Percentiles rank a stretch among this genome's conserved stretches.
Conservation (phyloP, 2,888 invertebrate genomes). For the Mystacides longicornis region DNA sequence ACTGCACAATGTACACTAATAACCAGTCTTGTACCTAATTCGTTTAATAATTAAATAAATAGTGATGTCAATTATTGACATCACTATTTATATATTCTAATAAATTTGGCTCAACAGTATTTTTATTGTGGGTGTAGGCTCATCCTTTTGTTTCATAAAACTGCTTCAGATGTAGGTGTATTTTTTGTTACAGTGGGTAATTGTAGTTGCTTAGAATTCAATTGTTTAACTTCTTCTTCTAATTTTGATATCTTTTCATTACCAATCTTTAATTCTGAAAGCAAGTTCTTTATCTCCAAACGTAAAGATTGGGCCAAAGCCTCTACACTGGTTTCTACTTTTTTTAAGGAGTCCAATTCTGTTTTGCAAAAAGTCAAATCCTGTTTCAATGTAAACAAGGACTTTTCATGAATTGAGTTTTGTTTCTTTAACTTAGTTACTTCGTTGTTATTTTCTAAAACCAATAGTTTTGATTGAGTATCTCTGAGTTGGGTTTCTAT, state of each 20-base stretch:
- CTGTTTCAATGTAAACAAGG: conserved; percentile 10
- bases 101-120: too few species aligned
- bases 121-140: too few species aligned
- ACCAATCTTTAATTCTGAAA: conserved; percentile 37
- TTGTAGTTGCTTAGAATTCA: too few species aligned
- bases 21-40: too few species aligned
- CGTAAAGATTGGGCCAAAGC: conserved; percentile 42
- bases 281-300: conserved; percentile 41
- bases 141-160: too few species aligned
- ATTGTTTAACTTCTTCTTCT: conserved; percentile 31
- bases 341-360: conserved; percentile 43
- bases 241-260: conserved; percentile 40
- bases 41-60: too few species aligned
- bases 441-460: conserved; percentile 12
- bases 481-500: conserved; percentile 15
- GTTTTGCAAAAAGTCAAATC: conserved; percentile 34
- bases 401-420: conserved; percentile 13
- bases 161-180: too few species aligned
- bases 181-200: too few species aligned
- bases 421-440: conserved; percentile 16
- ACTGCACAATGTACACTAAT: too few species aligned
- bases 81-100: too few species aligned
- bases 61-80: too few species aligned
- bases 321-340: conserved; percentile 42
- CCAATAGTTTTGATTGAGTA: conserved; percentile 11